Evolutionary conservation across 2,888 invertebrate species (phyloP).

Genomic region (Hermodice carunculata): DNA sequence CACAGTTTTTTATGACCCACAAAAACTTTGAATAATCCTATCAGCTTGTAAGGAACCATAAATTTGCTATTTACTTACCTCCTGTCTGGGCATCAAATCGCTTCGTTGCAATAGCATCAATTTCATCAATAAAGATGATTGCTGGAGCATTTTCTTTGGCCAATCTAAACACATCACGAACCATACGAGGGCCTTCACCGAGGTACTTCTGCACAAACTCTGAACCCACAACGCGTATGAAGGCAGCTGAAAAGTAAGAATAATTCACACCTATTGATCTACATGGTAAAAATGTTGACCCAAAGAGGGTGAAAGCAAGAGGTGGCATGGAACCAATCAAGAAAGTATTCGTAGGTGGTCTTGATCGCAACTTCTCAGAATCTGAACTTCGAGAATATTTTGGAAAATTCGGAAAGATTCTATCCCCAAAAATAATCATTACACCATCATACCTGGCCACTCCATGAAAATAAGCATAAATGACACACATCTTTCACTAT

Average conservation of each 20-base stretch:
- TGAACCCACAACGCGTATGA: conserved; percentile 98
- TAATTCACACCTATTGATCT: no score
- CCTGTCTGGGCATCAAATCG: conserved; percentile 99
- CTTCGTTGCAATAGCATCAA: conserved; percentile 99
- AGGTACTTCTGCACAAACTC: conserved; percentile 99
- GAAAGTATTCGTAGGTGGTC: conserved; percentile 96
- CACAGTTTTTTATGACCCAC: no score
- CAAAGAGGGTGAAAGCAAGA: conserved; percentile 94
- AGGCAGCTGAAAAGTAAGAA: conserved; percentile 80
- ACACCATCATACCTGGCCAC: no score
- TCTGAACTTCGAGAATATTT: conserved; percentile 95
- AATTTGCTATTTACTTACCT: conserved; percentile 54
- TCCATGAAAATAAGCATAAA: no score
- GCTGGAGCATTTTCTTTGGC: conserved; percentile 99
- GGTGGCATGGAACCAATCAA: conserved; percentile 76
- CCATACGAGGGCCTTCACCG: conserved; percentile 99
- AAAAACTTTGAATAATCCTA: no score
- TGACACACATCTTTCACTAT: no score
- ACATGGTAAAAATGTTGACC: conserved; percentile 95
- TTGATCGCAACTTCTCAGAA: conserved; percentile 91
- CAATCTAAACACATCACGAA: conserved; percentile 97
- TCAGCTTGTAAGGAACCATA: no score
- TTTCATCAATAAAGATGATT: conserved; percentile 99
- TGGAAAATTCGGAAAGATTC: conserved; percentile 91
- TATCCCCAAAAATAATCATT: no score